Percentiles rank a stretch among this genome's conserved stretches.
Conservation (phyloP, 2,113 vertebrate species). For the Elanoides forficatus region DNA sequence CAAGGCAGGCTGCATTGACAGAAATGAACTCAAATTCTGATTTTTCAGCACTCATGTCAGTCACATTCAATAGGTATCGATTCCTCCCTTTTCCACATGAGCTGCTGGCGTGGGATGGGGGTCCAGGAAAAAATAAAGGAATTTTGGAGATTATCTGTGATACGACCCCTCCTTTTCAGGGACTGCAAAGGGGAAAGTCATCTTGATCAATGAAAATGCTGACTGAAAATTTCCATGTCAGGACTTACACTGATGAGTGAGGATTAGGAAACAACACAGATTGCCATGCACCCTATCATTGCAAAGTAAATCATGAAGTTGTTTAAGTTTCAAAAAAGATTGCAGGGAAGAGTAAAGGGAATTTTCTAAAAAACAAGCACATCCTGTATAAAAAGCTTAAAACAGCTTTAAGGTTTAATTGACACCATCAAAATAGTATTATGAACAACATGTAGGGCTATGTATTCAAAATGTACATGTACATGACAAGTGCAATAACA, state of each 20-base stretch:
- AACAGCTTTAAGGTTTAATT: background rate
- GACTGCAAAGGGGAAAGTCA: background rate
- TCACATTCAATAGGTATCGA: background rate
- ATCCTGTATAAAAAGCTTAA: background rate
- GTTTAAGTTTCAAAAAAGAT: background rate
- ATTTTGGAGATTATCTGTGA: background rate
- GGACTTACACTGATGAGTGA: background rate
- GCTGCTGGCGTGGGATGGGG: background rate
- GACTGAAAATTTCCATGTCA: background rate
- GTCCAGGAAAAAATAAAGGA: background rate
- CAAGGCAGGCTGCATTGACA: background rate
- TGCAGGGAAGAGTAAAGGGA: background rate
- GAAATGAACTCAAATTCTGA: background rate
- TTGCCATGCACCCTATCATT: background rate
- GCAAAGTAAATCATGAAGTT: background rate
- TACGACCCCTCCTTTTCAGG: background rate
- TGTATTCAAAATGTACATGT: background rate
- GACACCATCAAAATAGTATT: background rate
- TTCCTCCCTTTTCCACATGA: background rate
- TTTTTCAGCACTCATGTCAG: background rate
- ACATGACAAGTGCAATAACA: background rate
- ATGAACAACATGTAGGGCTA: background rate
- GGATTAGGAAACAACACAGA: background rate
- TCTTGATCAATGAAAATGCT: background rate
- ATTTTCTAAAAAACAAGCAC: background rate